Percentiles rank a stretch among this genome's conserved stretches.
Conservation (phyloP, 2,888 invertebrate species). For the Calameuta pallipes region DNA sequence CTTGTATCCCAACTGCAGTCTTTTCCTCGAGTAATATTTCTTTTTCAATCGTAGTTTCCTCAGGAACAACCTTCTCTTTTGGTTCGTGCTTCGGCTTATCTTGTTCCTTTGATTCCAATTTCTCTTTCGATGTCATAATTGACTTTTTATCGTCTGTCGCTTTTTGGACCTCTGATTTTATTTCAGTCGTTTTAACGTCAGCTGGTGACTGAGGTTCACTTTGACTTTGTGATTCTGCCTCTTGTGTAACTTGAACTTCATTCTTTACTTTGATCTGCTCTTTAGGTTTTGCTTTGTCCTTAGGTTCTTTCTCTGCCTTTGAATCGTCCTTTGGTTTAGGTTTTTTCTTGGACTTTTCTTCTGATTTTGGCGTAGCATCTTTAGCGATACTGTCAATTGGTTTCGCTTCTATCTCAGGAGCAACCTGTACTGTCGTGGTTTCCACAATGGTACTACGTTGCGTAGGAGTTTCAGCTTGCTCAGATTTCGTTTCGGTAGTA, state of each 20-base stretch:
- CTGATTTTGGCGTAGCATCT: background rate
- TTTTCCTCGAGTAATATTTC: background rate
- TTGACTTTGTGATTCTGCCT: constrained; percentile 22
- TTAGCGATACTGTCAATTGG: background rate
- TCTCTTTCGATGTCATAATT: background rate
- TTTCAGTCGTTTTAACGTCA: background rate
- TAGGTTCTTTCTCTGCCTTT: constrained; percentile 61
- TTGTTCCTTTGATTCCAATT: constrained; percentile 17
- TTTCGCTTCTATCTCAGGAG: background rate
- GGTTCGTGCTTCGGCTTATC: constrained; percentile 56
- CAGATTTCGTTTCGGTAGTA: background rate
- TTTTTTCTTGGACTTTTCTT: constrained; percentile 44
- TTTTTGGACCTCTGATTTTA: background rate
- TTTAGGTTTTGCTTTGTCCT: constrained; percentile 49
- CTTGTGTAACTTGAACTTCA: constrained; percentile 45
- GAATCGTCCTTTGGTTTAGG: constrained; percentile 64
- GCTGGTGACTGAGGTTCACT: background rate
- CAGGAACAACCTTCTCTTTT: constrained; percentile 1
- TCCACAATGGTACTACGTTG: background rate
- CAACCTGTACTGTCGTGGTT: background rate
- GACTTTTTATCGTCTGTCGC: background rate
- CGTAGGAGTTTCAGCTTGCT: background rate
- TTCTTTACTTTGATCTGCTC: constrained; percentile 39
- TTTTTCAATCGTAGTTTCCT: background rate
- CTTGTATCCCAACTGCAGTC: background rate